Percentiles rank a stretch among this genome's conserved stretches.
phyloP scores from a whole-genome alignment of 1,140 invertebrate species.

The Nylanderia fulva region DNA sequence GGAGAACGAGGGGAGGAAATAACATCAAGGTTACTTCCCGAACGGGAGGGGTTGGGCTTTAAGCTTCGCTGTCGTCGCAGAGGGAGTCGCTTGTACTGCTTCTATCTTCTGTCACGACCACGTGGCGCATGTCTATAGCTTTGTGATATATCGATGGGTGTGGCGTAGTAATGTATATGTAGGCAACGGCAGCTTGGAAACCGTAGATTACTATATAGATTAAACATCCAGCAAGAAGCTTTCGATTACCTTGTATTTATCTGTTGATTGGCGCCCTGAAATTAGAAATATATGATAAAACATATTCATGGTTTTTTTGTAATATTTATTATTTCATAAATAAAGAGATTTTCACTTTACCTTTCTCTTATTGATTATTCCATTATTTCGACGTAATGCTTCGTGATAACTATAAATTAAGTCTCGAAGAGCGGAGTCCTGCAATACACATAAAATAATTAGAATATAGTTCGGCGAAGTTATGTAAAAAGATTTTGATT shows the following conservation, averaged over 20 bases:
- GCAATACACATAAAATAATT: no score
- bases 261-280: not conserved
- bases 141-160: no score
- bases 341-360: not conserved
- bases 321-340: not conserved
- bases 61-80: not conserved
- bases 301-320: no score
- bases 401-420: no score
- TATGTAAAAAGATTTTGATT: no score
- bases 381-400: no score
- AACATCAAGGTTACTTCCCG: not conserved
- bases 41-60: no score
- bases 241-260: not conserved
- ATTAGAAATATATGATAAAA: not conserved
- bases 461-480: no score
- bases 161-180: not conserved
- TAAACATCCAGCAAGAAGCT: not conserved
- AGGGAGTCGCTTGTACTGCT: not conserved
- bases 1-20: slow-evolving; percentile 9
- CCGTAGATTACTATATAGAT: not conserved
- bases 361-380: not conserved
- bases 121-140: not conserved
- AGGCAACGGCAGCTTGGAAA: not conserved
- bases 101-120: not conserved
- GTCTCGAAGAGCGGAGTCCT: no score